Base-by-base conservation (phyloP, 2,888 invertebrate genomes). In the Empis livida region DNA sequence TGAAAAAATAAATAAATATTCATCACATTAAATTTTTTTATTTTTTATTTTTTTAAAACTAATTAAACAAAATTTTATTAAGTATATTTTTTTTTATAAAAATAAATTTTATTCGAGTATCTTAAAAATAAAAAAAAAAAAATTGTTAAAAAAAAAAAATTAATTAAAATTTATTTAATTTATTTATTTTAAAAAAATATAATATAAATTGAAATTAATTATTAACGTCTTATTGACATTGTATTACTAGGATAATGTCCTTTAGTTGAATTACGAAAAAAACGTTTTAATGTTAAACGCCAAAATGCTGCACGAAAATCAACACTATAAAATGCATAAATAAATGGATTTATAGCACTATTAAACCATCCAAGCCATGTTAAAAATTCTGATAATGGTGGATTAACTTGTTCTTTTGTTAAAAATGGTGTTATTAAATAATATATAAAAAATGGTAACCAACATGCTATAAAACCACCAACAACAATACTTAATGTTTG, bases 361-460 rank as follows among this genome's bases (percentile, higher is more conserved):
- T 90, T 91, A 58, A 88, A 82, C 88, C 90, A 91, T 1, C 89
- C 91, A 38, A 91, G 71, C 90, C 90, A 91, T 2, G 88, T 89
- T 45, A 90, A 69, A 46, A 83, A 79, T 42, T 80, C 80, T 78
- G 85, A 82, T 45, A 88, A 64, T 5, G 78, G 73, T 1, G 73
- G 72, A 50, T 75, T 76, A 4, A 80, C 76, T 55, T 79, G 77
- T 45, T 72, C 70, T 47, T 69, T 71, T 1, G 79, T 77, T 46
- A 88, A 75, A 59, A 90, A 89, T 6, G 90, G 89, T 3, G 82
- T 84, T 1, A 87, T 71, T 11, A 91, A 68, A 60, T 91, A 91
- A 54, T 84, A 81, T 6, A 88, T 71, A 66, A 90, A 91, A 67
- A 91, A 91, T 0, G 90, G 90, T 27, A 90, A 65, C 91, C 91